Base-by-base conservation (phyloP, 2,797 vertebrate species). In the Miichthys miiuy region DNA sequence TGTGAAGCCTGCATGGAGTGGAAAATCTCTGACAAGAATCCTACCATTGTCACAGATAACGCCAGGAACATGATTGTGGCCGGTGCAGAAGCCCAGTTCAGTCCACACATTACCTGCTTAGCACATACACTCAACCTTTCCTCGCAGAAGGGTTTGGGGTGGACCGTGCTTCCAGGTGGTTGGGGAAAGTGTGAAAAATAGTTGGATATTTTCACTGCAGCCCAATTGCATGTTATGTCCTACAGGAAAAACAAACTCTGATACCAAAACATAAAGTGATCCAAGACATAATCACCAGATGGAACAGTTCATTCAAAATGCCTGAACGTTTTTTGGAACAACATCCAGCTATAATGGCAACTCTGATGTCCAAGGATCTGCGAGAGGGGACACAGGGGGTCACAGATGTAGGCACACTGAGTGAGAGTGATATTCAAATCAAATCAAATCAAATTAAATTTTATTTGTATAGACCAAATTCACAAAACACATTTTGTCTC, bases 361-460 rank as follows among this genome's bases (percentile, higher is more conserved):
- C 61, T 64, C 44, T 48, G 44, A 64, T 48, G 44, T 64, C 61
- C 44, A 48, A 48, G 42, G 61, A 48, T 27, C 51, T 23, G n/a
- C 0, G n/a, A 23, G 23, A n/a, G n/a, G n/a, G n/a, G n/a, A n/a
- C n/a, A n/a, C n/a, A 23, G n/a, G n/a, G 21, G 51, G 51, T 13
- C 51, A 52, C 21, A 52, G 44, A 48, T 13, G 21, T 48, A 30
- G 42, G 21, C 51, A 64, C 17, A 17, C 23, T 48, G 44, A 62
- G 60, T 62, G 14, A 47, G 44, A 64, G 44, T 47, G 61, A 27
- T 27, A 27, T 64, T 44, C 25, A 25, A 25, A 25, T 25, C 25
- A 25, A 25, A 25, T 25, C 25, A n/a, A n/a, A n/a, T n/a, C n/a
- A n/a, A n/a, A n/a, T n/a, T n/a, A 25, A 2, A 25, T 25, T 25